A percentile compares a stretch with the other conserved stretches of the same genome.
These are phyloP conservation scores for Catagonus wagneri DNA, from an alignment of 2,113 vertebrate genomes.

Conservation along the genomic window DNA sequence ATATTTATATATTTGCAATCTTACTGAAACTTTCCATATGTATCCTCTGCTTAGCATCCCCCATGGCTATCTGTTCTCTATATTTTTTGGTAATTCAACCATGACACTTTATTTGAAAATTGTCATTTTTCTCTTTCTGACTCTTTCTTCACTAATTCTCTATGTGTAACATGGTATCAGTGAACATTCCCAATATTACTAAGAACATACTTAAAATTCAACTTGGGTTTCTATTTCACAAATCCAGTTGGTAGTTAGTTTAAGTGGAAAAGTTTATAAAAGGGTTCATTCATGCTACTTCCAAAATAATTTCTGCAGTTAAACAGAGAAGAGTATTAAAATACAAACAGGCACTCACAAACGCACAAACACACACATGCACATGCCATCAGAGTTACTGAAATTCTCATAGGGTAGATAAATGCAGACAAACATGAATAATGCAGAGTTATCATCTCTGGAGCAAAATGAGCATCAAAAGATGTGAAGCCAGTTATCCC, in stretches of 20 bases:
- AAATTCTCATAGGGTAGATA: conserved; percentile 52
- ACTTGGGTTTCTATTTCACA: background rate
- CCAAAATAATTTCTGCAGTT: conserved; percentile 41
- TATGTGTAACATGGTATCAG: background rate
- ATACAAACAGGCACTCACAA: rapidly evolving
- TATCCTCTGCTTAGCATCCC: background rate
- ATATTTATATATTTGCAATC: background rate
- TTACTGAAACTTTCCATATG: background rate
- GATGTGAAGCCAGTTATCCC: conserved; percentile 30
- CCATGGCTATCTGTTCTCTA: background rate
- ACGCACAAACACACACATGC: background rate
- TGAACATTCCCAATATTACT: background rate
- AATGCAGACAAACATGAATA: conserved; percentile 67
- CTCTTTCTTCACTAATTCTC: background rate
- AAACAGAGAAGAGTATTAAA: conserved; percentile 56
- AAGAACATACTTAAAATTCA: conserved; percentile 34
- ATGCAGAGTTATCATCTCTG: conserved; percentile 27
- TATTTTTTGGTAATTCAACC: background rate
- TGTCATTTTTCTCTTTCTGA: background rate
- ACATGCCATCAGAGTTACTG: background rate
- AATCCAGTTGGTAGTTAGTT: background rate
- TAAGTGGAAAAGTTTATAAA: conserved; percentile 12
- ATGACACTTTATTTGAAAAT: background rate
- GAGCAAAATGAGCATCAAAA: conserved; percentile 61
- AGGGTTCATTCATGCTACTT: conserved; percentile 19